Evolutionary conservation across 2,113 vertebrate genomes (phyloP).

Genomic region (Brachyhypopomus gauderio): DNA sequence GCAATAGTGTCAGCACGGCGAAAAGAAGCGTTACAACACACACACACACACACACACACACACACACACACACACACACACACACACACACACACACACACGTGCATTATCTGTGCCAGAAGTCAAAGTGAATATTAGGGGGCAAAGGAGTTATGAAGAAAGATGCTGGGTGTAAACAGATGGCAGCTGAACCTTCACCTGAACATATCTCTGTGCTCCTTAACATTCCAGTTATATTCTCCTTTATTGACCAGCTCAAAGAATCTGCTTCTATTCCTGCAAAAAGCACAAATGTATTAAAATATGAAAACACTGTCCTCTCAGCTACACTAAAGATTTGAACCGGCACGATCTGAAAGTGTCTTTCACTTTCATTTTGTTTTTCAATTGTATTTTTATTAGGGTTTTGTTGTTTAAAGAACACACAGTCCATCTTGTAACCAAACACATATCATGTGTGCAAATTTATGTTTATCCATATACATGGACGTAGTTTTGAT

Average conservation of each 20-base stretch:
- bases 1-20: neutral
- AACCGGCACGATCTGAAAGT: neutral
- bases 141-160: too few relatives aligned
- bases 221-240: slow-evolving; percentile 93
- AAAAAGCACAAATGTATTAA: slow-evolving; percentile 37
- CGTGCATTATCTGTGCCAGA: neutral
- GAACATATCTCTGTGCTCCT: slow-evolving; percentile 92
- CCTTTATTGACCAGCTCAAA: slow-evolving; percentile 95
- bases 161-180: neutral
- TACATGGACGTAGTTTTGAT: too few relatives aligned
- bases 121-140: neutral
- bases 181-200: slow-evolving; percentile 74
- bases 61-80: too few relatives aligned
- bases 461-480: too few relatives aligned
- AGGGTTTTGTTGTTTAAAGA: too few relatives aligned
- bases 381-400: too few relatives aligned
- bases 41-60: too few relatives aligned
- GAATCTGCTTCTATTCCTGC: slow-evolving; percentile 90
- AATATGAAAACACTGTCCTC: neutral
- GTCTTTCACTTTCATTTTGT: too few relatives aligned
- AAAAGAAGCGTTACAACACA: neutral
- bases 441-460: too few relatives aligned
- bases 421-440: too few relatives aligned
- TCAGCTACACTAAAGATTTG: neutral
- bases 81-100: neutral